These are phyloP conservation scores for Cebus imitator DNA, from an alignment of 2,113 vertebrate species.

Conservation along the genomic window DNA sequence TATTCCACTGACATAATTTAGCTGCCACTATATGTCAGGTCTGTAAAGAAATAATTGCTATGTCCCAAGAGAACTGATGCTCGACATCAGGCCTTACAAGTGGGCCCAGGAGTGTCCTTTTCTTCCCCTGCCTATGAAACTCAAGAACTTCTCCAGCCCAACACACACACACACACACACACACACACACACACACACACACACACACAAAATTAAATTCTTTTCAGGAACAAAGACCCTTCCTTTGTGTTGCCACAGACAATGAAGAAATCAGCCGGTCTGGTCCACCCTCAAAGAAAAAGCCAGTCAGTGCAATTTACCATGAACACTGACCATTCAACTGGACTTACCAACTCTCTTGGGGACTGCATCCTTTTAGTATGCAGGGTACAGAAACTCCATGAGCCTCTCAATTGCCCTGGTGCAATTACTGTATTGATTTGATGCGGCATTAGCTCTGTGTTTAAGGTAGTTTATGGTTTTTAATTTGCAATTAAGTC, in stretches of 20 bases:
- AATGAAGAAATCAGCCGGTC: constrained; percentile 63
- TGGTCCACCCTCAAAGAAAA: constrained; percentile 57
- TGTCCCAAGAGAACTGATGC: background rate
- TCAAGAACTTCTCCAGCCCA: constrained; percentile 23
- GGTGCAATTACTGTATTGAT: constrained; percentile 83
- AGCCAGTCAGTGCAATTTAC: background rate
- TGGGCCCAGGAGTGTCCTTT: background rate
- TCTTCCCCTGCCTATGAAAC: constrained; percentile 49
- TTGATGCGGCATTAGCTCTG: constrained; percentile 80
- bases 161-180: constrained; percentile 3
- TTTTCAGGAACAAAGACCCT: constrained; percentile 55
- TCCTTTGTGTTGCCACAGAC: constrained; percentile 46
- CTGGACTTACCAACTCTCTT: constrained; percentile 54
- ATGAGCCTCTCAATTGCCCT: constrained; percentile 67
- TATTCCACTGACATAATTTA: background rate
- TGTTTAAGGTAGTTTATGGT: constrained; percentile 82
- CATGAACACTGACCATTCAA: constrained; percentile 39
- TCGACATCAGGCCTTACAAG: background rate
- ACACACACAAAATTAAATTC: constrained; percentile 18
- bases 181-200: too few species aligned
- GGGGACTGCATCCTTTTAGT: constrained; percentile 72
- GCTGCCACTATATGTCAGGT: background rate
- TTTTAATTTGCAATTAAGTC: constrained; percentile 88
- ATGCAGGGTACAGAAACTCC: constrained; percentile 55
- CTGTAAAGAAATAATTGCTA: constrained; percentile 12